Conservation (phyloP, 2,113 vertebrate species). For the Zosterops pallidus region DNA sequence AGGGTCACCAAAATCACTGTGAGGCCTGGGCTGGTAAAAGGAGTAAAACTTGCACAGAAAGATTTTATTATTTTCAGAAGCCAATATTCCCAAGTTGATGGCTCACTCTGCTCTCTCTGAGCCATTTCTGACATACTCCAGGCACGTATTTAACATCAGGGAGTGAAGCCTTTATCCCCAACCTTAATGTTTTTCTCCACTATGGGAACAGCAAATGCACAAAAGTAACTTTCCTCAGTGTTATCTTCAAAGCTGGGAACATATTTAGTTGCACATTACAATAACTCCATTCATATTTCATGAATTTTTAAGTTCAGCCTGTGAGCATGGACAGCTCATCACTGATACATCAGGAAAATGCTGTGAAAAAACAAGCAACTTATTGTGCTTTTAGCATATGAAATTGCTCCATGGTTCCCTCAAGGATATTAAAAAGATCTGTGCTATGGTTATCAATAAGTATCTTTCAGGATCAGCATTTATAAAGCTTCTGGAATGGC, state of each 20-base stretch:
- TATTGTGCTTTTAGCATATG: conserved; percentile 12
- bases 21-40: background rate
- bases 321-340: conserved; percentile 22
- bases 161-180: background rate
- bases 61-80: background rate
- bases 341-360: conserved; percentile 18
- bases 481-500: background rate
- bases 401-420: background rate
- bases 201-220: background rate
- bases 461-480: conserved; percentile 32
- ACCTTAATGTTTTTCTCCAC: background rate
- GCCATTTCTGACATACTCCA: background rate
- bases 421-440: conserved; percentile 49
- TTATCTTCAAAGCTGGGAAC: conserved; percentile 30
- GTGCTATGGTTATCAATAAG: conserved; percentile 26
- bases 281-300: conserved; percentile 31
- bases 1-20: background rate
- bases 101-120: background rate
- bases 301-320: conserved; percentile 13
- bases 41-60: background rate
- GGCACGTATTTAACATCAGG: background rate
- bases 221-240: conserved; percentile 7
- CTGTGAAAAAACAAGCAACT: conserved; percentile 13
- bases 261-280: conserved; percentile 7
- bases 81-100: background rate